phyloP scores from a whole-genome alignment of 1,140 invertebrate genomes.

The Tetranychus cinnabarinus region DNA sequence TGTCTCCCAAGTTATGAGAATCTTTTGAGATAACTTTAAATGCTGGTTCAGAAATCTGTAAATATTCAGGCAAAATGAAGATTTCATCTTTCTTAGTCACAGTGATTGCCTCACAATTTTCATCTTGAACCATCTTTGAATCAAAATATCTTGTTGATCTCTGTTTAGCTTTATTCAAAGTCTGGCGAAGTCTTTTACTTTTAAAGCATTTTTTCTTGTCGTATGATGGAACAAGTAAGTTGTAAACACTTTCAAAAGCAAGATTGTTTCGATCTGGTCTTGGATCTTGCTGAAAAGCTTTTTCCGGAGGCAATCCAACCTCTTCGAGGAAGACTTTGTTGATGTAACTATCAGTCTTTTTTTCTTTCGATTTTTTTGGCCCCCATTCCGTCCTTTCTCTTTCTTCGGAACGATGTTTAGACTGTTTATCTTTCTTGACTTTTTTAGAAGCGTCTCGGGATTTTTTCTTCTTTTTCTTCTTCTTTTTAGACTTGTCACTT shows the following conservation, averaged over 20 bases:
- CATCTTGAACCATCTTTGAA: background rate
- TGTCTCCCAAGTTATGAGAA: background rate
- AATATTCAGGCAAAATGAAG: background rate
- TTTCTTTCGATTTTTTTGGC: too few relatives aligned
- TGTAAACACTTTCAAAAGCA: constrained; percentile 7
- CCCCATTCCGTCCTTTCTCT: too few relatives aligned
- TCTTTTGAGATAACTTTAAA: too few relatives aligned
- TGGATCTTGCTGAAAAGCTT: constrained; percentile 9
- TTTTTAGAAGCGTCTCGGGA: too few relatives aligned
- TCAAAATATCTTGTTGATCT: background rate
- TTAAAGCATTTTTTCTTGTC: background rate
- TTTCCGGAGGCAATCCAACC: constrained; percentile 9
- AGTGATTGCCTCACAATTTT: background rate
- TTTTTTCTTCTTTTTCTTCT: too few relatives aligned
- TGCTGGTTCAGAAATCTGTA: too few relatives aligned
- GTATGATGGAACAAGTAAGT: constrained; percentile 7
- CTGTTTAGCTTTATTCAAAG: background rate
- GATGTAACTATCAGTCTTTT: too few relatives aligned
- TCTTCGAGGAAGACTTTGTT: constrained; percentile 10
- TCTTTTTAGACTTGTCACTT: too few relatives aligned
- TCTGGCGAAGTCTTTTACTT: background rate
- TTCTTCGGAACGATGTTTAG: too few relatives aligned
- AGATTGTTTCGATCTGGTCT: constrained; percentile 9
- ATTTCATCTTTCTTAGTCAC: background rate
- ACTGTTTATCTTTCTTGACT: too few relatives aligned